phyloP scores from a whole-genome alignment of 2,888 invertebrate genomes.

The Drosophila robusta region DNA sequence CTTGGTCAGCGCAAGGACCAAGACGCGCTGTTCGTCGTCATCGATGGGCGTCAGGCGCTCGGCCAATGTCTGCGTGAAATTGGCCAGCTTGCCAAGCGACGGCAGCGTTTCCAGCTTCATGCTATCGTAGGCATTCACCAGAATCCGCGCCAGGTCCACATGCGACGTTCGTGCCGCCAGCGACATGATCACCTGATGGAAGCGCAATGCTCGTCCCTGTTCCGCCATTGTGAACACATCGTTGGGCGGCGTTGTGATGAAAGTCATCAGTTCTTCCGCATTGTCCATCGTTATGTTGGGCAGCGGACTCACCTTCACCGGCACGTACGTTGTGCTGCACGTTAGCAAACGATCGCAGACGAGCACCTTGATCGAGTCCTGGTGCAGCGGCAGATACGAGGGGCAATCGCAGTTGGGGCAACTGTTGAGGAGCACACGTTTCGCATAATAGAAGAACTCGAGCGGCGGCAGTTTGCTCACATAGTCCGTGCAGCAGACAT shows the following conservation, averaged over 20 bases:
- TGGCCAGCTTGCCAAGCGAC: conserved; percentile 37
- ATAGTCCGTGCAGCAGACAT: conserved; percentile 38
- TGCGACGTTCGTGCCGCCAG: conserved; percentile 9
- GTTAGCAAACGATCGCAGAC: conserved; percentile 28
- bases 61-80: conserved; percentile 49
- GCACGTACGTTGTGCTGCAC: conserved; percentile 22
- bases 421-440: conserved; percentile 33
- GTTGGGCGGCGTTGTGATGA: conserved; percentile 5
- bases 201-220: not conserved
- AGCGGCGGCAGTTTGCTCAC: not conserved
- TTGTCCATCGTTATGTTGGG: not conserved
- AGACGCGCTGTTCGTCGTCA: fast-evolving
- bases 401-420: conserved; percentile 48
- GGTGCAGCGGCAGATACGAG: conserved; percentile 23
- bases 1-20: conserved; percentile 9
- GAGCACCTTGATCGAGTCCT: conserved; percentile 19
- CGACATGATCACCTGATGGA: conserved; percentile 16
- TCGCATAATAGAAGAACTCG: conserved; percentile 41
- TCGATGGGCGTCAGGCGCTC: conserved; percentile 20
- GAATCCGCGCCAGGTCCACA: fast-evolving
- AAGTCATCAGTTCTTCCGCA: not conserved
- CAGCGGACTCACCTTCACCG: conserved; percentile 35
- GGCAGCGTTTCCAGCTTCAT: not conserved
- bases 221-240: not conserved
- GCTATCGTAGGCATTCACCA: conserved; percentile 1